Evolutionary conservation across 2,888 invertebrate species (phyloP).

Genomic region (Dione vanillae): DNA sequence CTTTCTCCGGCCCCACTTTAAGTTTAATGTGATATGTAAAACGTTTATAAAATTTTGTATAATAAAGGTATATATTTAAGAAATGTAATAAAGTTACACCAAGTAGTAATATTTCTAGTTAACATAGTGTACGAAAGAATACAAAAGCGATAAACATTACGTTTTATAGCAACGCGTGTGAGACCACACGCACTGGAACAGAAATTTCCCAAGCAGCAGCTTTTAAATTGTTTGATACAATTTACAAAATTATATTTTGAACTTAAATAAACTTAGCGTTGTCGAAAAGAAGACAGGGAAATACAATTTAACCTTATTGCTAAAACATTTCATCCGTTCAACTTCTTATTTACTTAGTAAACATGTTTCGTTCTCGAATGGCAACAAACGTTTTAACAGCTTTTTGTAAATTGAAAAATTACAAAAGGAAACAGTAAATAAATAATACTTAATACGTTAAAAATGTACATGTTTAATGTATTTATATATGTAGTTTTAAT

Average conservation of each 20-base stretch:
- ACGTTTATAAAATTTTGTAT: background rate
- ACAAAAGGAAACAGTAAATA: conserved; percentile 29
- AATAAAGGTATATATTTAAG: conserved; percentile 1
- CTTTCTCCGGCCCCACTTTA: no score
- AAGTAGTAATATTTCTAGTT: conserved; percentile 21
- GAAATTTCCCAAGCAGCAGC: background rate
- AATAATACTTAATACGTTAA: background rate
- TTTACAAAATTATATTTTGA: background rate
- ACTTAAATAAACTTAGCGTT: background rate
- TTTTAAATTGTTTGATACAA: background rate
- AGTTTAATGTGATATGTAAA: background rate
- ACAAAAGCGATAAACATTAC: conserved; percentile 26
- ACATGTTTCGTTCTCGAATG: conserved; percentile 8
- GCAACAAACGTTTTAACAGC: conserved; percentile 19
- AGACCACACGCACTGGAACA: conserved; percentile 4
- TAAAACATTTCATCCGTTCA: conserved; percentile 23
- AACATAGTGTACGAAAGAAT: conserved; percentile 14
- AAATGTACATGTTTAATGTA: background rate
- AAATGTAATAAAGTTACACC: background rate
- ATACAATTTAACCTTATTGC: background rate
- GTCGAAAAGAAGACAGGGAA: background rate
- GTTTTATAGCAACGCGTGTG: conserved; percentile 13
- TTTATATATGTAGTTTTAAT: no score
- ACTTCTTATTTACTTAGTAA: conserved; percentile 21
- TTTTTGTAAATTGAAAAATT: conserved; percentile 27